These are phyloP conservation scores for Menidia menidia DNA, from an alignment of 2,797 vertebrate genomes.

Conservation along the genomic window DNA sequence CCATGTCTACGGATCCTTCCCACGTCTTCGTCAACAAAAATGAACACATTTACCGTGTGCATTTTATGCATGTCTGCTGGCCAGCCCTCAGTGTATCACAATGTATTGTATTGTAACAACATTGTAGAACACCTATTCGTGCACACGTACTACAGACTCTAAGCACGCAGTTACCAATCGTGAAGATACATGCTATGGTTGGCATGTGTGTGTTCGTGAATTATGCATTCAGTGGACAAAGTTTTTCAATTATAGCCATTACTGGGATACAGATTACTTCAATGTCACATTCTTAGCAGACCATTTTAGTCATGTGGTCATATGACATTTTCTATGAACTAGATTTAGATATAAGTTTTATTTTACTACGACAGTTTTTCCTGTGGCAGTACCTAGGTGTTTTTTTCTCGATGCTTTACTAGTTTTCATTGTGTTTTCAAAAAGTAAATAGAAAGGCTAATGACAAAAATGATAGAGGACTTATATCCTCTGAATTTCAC, in stretches of 20 bases:
- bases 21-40: too few relatives aligned
- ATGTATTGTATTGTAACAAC: too few relatives aligned
- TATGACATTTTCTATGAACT: conserved; percentile 38
- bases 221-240: conserved; percentile 35
- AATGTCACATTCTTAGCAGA: conserved; percentile 46
- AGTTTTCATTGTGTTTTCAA: neutral
- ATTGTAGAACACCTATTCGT: too few relatives aligned
- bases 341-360: conserved; percentile 1
- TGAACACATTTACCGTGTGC: too few relatives aligned
- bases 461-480: too few relatives aligned
- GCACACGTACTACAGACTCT: too few relatives aligned
- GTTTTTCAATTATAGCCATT: conserved; percentile 40
- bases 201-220: conserved; percentile 4
- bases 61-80: too few relatives aligned
- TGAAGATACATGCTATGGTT: neutral
- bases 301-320: conserved; percentile 30
- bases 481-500: neutral
- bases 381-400: neutral
- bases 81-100: too few relatives aligned
- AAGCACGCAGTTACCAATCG: neutral
- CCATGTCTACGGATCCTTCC: too few relatives aligned
- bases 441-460: too few relatives aligned
- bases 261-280: conserved; percentile 49
- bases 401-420: neutral
- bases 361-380: conserved; percentile 36